Evolutionary conservation across 92 coral and sea anemone genomes (phyloP).

Genomic region (Epizoanthus rinbou): DNA sequence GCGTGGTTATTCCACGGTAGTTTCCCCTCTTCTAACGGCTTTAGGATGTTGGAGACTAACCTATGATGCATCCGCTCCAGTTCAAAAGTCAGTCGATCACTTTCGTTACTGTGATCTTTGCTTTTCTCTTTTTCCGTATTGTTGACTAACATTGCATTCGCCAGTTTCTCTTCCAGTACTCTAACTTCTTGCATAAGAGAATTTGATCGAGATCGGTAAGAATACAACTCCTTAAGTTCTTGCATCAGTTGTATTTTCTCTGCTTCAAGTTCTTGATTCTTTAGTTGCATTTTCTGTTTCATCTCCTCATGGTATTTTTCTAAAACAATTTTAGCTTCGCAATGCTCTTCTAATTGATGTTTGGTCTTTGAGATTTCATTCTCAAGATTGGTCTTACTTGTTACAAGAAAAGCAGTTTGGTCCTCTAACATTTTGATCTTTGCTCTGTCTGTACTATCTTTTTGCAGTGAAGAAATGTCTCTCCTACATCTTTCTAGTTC

Average conservation of each 20-base stretch:
- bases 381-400: background rate
- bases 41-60: slow-evolving; percentile 58
- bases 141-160: background rate
- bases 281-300: slow-evolving; percentile 13
- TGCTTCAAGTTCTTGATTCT: slow-evolving; percentile 50
- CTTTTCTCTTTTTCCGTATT: slow-evolving; percentile 31
- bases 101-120: slow-evolving; percentile 41
- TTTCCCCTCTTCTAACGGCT: slow-evolving; percentile 59
- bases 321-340: slow-evolving; percentile 2
- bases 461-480: slow-evolving; percentile 30
- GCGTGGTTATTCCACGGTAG: slow-evolving; percentile 33
- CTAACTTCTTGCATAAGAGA: background rate
- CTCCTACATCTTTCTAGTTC: slow-evolving; percentile 26
- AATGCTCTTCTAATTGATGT: background rate
- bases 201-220: background rate
- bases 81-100: slow-evolving; percentile 37
- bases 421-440: background rate
- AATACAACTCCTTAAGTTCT: background rate
- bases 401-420: background rate
- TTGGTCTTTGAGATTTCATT: slow-evolving; percentile 12
- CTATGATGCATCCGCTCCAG: slow-evolving; percentile 59
- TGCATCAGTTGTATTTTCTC: slow-evolving; percentile 28
- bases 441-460: slow-evolving; percentile 25
- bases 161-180: slow-evolving; percentile 34
- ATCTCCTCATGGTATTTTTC: slow-evolving; percentile 26